These are phyloP conservation scores for Anthoptus insignis DNA, from an alignment of 2,888 invertebrate genomes.

Conservation along the genomic window DNA sequence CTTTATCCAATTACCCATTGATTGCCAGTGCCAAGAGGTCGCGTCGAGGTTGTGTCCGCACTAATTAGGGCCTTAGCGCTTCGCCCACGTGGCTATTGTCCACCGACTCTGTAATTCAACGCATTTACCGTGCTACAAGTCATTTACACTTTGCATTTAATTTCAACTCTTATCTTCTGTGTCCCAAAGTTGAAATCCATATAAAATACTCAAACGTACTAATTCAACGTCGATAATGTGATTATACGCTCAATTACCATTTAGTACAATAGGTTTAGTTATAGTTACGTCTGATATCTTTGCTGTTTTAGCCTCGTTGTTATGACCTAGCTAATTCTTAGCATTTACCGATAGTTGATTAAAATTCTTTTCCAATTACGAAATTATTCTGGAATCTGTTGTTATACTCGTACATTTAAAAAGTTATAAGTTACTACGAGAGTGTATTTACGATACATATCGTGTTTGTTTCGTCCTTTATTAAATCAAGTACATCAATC, in stretches of 20 bases:
- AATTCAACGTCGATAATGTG: slow-evolving; percentile 18
- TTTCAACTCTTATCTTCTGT: slow-evolving; percentile 1
- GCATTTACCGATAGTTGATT: background rate
- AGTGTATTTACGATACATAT: no score
- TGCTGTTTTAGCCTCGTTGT: background rate
- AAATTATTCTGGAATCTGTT: background rate
- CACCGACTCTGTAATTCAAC: slow-evolving; percentile 41
- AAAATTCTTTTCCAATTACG: background rate
- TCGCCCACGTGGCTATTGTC: slow-evolving; percentile 68
- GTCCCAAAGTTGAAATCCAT: background rate
- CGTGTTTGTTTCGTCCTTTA: slow-evolving; percentile 5
- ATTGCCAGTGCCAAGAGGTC: slow-evolving; percentile 81
- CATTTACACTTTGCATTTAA: background rate
- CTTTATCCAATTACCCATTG: slow-evolving; percentile 81
- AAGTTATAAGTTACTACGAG: no score
- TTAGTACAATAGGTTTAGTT: slow-evolving; percentile 11
- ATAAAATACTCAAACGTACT: slow-evolving; percentile 2
- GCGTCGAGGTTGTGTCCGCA: slow-evolving; percentile 75
- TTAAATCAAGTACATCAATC: slow-evolving; percentile 14
- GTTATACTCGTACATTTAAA: no score
- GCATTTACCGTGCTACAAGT: slow-evolving; percentile 35
- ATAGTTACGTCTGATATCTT: slow-evolving; percentile 1
- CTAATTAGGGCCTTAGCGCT: slow-evolving; percentile 77
- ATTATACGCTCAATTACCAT: slow-evolving; percentile 25
- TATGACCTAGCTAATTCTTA: background rate